Evolutionary conservation across 2,797 vertebrate species (phyloP).

Genomic region (Eutrigla gurnardus): DNA sequence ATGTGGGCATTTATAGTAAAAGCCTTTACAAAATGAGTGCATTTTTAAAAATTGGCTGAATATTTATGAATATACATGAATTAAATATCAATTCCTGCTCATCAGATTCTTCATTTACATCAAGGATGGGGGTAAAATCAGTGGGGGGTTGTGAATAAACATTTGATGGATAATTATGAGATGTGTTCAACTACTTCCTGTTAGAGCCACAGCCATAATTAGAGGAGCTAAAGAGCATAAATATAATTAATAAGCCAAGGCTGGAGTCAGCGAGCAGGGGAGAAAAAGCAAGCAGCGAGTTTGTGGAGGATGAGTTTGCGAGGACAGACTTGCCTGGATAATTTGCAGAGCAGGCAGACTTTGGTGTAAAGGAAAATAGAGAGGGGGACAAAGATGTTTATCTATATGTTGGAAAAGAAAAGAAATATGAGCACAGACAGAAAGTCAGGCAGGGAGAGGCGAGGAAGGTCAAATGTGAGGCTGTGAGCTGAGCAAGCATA

Average conservation of each 20-base stretch:
- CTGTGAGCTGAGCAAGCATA: slow-evolving; percentile 63
- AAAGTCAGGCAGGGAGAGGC: slow-evolving; percentile 14
- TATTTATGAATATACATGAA: slow-evolving; percentile 27
- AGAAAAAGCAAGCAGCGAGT: slow-evolving; percentile 6
- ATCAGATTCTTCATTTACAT: slow-evolving; percentile 65
- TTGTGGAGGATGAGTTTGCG: slow-evolving; percentile 42
- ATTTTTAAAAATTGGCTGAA: slow-evolving; percentile 35
- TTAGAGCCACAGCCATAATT: slow-evolving; percentile 57
- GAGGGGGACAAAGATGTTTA: slow-evolving; percentile 32
- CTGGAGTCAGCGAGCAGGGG: slow-evolving; percentile 40
- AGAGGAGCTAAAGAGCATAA: slow-evolving; percentile 58
- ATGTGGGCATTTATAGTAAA: background rate
- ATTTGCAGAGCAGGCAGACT: slow-evolving; percentile 67
- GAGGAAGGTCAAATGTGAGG: slow-evolving; percentile 44
- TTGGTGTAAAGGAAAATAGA: slow-evolving; percentile 11
- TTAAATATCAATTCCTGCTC: slow-evolving; percentile 42
- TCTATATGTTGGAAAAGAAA: slow-evolving; percentile 51
- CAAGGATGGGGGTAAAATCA: slow-evolving; percentile 56
- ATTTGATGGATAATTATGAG: slow-evolving; percentile 72
- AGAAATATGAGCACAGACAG: slow-evolving; percentile 44
- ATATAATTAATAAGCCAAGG: slow-evolving; percentile 68
- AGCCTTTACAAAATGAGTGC: background rate
- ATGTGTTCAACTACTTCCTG: slow-evolving; percentile 64
- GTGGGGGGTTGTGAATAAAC: slow-evolving; percentile 71
- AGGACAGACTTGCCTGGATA: slow-evolving; percentile 38